A percentile compares a stretch with the other conserved stretches of the same genome.
phyloP scores from a whole-genome alignment of 2,797 vertebrate genomes.

The Merluccius polli region DNA sequence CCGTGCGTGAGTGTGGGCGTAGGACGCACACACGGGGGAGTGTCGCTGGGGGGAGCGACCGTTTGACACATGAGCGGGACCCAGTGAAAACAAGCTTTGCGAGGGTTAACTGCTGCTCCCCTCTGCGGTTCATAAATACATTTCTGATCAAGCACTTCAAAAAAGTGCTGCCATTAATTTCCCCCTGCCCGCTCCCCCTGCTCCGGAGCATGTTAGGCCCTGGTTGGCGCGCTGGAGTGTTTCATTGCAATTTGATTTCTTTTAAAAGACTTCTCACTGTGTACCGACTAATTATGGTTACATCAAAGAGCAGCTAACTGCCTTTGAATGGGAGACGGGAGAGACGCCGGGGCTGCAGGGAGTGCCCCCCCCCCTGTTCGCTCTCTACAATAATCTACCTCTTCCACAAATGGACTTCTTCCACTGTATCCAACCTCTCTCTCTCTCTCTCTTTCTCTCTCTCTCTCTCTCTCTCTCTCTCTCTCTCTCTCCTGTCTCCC shows the following conservation, averaged over 20 bases:
- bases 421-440: background rate
- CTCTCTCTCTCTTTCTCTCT: no score
- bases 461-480: no score
- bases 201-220: slow-evolving; percentile 63
- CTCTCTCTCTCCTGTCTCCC: no score
- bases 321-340: slow-evolving; percentile 66
- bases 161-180: slow-evolving; percentile 70
- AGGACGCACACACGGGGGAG: slow-evolving; percentile 31
- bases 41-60: slow-evolving; percentile 63
- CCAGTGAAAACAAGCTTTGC: slow-evolving; percentile 77
- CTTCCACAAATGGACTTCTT: background rate
- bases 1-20: slow-evolving; percentile 12
- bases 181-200: slow-evolving; percentile 48
- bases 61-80: slow-evolving; percentile 77
- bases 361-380: slow-evolving; percentile 35
- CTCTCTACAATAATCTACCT: slow-evolving; percentile 30
- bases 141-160: slow-evolving; percentile 82
- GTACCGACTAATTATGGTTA: slow-evolving; percentile 77
- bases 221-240: slow-evolving; percentile 66
- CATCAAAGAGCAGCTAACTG: slow-evolving; percentile 76
- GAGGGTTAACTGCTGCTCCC: slow-evolving; percentile 77
- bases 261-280: slow-evolving; percentile 74
- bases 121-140: slow-evolving; percentile 79
- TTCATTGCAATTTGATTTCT: slow-evolving; percentile 76
- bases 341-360: slow-evolving; percentile 50